These are phyloP conservation scores for Trigoniulus corallinus DNA, from an alignment of 1,140 invertebrate species.

Conservation along the genomic window DNA sequence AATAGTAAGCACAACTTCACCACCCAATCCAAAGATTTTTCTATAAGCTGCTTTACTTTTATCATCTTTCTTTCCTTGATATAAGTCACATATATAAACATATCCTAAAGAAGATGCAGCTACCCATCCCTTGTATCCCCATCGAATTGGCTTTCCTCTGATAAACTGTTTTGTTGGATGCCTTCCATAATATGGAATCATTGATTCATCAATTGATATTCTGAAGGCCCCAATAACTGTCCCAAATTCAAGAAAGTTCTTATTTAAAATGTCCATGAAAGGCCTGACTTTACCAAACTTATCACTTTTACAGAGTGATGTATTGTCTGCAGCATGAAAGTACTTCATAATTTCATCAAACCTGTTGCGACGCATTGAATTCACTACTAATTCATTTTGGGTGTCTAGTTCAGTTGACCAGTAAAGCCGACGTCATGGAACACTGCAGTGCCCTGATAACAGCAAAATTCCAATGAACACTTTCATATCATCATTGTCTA, in stretches of 20 bases:
- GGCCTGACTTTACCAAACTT: constrained; percentile 20
- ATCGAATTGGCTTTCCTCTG: constrained; percentile 15
- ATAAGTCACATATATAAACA: neutral
- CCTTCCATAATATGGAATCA: constrained; percentile 13
- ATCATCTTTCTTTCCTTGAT: neutral
- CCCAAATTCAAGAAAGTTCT: constrained; percentile 12
- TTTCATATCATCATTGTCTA: too few species aligned
- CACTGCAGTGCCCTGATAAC: neutral
- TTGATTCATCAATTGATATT: constrained; percentile 12
- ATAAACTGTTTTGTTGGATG: constrained; percentile 13
- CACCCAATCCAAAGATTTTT: too few species aligned
- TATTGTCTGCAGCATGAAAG: constrained; percentile 20
- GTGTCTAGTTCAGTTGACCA: constrained; percentile 7
- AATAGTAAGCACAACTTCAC: neutral
- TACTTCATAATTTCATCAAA: constrained; percentile 15
- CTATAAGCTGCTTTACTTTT: neutral
- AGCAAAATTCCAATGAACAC: constrained; percentile 1
- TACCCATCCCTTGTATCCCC: constrained; percentile 14
- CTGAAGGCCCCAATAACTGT: constrained; percentile 6
- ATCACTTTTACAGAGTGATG: constrained; percentile 17
- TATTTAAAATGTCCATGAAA: constrained; percentile 18
- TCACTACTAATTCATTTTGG: constrained; percentile 12
- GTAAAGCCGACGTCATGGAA: constrained; percentile 1
- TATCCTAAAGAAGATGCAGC: neutral
- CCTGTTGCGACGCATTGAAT: constrained; percentile 10